A percentile compares a stretch with the other conserved stretches of the same genome.
phyloP scores from a whole-genome alignment of 53 echinoderm and acorn worm species.

The Actinopyga echinites region DNA sequence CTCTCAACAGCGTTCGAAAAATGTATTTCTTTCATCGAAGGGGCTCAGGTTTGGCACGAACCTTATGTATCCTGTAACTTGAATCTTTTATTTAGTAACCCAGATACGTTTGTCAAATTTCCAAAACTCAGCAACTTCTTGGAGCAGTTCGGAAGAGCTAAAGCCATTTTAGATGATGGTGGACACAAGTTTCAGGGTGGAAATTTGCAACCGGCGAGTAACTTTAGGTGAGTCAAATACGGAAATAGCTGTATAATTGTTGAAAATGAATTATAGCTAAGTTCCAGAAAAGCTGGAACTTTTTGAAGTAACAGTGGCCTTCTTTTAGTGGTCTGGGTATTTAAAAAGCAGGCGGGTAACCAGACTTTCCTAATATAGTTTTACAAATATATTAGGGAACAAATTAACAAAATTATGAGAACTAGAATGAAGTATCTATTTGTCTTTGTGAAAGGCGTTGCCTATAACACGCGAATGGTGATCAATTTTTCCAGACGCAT shows the following conservation, averaged over 20 bases:
- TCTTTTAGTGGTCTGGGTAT: too few species aligned
- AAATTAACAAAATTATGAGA: too few species aligned
- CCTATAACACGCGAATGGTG: too few species aligned
- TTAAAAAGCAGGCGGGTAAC: too few species aligned
- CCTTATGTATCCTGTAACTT: constrained; percentile 8
- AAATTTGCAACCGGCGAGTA: neutral
- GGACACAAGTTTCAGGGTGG: constrained; percentile 10
- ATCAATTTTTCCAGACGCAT: too few species aligned
- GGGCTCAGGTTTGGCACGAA: constrained; percentile 16
- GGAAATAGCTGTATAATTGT: neutral
- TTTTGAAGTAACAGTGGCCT: too few species aligned
- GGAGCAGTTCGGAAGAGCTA: constrained; percentile 11
- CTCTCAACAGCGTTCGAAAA: constrained; percentile 7
- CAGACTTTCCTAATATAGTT: too few species aligned
- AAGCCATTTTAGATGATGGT: constrained; percentile 9
- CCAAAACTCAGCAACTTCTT: neutral
- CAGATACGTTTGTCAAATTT: neutral
- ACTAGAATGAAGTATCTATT: too few species aligned
- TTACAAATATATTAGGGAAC: too few species aligned
- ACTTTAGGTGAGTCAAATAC: constrained; percentile 5
- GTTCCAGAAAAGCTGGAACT: too few species aligned
- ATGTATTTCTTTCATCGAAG: constrained; percentile 20
- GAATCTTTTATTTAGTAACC: neutral
- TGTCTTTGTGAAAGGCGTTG: too few species aligned
- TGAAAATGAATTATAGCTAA: too few species aligned